These are phyloP conservation scores for Hemibagrus wyckioides DNA, from an alignment of 2,113 vertebrate species.

Conservation along the genomic window DNA sequence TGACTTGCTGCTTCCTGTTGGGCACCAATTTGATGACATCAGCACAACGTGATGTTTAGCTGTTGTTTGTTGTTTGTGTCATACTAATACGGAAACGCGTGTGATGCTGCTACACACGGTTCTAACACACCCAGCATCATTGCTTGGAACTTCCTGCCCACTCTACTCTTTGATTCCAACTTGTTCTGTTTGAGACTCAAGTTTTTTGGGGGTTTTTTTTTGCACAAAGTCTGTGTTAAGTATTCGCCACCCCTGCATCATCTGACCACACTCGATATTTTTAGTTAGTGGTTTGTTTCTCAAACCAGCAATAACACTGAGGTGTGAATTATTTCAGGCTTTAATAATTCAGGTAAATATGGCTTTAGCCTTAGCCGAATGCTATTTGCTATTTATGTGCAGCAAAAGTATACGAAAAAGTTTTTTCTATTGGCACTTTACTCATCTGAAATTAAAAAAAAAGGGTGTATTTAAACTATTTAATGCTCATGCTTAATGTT, in stretches of 20 bases:
- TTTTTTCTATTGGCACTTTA: background rate
- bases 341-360: background rate
- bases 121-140: background rate
- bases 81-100: background rate
- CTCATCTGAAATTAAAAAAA: background rate
- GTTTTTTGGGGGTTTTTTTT: background rate
- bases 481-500: background rate
- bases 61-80: background rate
- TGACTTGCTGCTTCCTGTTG: background rate
- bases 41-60: background rate
- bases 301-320: background rate
- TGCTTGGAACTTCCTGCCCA: background rate
- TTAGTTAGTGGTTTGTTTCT: background rate
- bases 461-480: background rate
- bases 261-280: background rate
- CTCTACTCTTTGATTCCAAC: background rate
- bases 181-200: background rate
- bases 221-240: background rate
- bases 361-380: background rate
- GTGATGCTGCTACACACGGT: background rate
- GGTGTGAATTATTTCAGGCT: background rate
- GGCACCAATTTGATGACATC: background rate
- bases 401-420: background rate
- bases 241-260: background rate
- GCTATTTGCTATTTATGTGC: too few relatives aligned